Conservation (phyloP, 1,140 invertebrate genomes). For the Drosophila serrata region DNA sequence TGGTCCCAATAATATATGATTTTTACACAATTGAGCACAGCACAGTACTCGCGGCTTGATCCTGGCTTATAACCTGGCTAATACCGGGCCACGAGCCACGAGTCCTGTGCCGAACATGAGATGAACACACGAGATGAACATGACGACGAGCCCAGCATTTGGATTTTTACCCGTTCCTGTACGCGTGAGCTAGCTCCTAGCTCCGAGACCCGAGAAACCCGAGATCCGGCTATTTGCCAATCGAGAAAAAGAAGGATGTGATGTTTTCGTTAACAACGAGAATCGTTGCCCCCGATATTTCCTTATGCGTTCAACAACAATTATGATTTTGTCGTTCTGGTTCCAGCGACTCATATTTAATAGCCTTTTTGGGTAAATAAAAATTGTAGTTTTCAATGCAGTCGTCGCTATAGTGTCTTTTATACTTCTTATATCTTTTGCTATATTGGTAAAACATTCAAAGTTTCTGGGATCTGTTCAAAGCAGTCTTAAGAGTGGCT, state of each 20-base stretch:
- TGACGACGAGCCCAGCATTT: neutral
- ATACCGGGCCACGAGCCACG: constrained; percentile 4
- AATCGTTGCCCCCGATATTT: constrained; percentile 16
- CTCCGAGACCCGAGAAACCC: neutral
- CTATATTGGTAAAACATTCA: too few relatives aligned
- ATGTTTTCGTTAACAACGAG: constrained; percentile 2
- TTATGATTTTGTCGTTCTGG: constrained; percentile 53
- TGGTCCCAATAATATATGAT: neutral
- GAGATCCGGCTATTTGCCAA: too few relatives aligned
- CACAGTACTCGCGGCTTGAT: constrained; percentile 33
- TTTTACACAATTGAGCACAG: constrained; percentile 27
- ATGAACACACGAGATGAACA: neutral
- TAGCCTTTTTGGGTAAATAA: constrained; percentile 58
- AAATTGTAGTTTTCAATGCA: constrained; percentile 49
- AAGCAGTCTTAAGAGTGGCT: too few relatives aligned
- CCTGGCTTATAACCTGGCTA: neutral
- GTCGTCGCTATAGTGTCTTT: too few relatives aligned
- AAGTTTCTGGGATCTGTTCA: too few relatives aligned
- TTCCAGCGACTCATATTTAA: constrained; percentile 37
- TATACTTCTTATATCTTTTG: too few relatives aligned
- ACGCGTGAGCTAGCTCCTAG: neutral
- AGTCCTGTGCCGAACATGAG: constrained; percentile 6
- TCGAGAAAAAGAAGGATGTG: neutral
- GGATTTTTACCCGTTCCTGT: constrained; percentile 27
- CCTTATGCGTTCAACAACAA: constrained; percentile 10